Conservation (phyloP, 2,113 vertebrate species). For the Bambusicola thoracicus region DNA sequence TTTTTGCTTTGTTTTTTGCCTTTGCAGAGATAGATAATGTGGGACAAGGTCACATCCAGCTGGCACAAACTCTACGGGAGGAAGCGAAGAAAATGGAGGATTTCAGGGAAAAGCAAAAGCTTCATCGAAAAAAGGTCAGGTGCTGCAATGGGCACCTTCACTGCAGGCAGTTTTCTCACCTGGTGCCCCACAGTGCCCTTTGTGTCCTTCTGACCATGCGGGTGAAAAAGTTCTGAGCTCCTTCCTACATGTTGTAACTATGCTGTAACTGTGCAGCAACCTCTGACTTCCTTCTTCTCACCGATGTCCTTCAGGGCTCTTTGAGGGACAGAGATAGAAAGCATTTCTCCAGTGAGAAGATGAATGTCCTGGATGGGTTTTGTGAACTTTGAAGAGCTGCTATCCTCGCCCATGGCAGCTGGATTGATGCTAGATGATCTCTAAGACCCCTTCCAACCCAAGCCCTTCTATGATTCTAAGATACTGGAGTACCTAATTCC, state of each 20-base stretch:
- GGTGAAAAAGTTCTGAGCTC: background rate
- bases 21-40: constrained; percentile 84
- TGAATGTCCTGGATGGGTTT: background rate
- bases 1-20: background rate
- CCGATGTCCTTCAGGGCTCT: background rate
- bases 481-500: background rate
- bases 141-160: fast-evolving
- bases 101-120: constrained; percentile 92
- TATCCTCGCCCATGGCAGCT: background rate
- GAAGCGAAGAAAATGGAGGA: constrained; percentile 94
- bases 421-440: background rate
- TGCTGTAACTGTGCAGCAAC: background rate
- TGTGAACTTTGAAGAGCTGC: background rate
- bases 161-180: fast-evolving
- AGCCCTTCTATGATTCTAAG: background rate
- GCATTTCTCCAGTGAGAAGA: background rate
- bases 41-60: constrained; percentile 88
- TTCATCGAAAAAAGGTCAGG: constrained; percentile 87
- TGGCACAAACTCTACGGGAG: constrained; percentile 88
- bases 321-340: background rate
- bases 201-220: fast-evolving
- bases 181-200: fast-evolving
- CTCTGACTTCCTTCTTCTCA: constrained; percentile 35
- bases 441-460: background rate
- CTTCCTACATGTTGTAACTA: background rate